Evolutionary conservation across 2,113 vertebrate genomes (phyloP).

Genomic region (Vicugna pacos): DNA sequence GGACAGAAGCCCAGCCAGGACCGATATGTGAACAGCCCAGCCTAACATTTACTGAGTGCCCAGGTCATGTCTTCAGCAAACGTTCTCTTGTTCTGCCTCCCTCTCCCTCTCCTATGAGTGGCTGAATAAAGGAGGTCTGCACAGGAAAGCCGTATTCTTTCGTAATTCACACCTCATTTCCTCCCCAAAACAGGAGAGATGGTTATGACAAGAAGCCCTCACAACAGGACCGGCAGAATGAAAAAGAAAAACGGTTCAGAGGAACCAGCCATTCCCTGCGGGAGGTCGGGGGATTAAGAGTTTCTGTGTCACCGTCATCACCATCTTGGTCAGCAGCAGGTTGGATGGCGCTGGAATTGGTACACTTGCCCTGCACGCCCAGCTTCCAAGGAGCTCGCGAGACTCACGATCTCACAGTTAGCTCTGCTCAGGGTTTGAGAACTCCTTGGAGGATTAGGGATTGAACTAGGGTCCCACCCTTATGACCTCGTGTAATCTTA

Average conservation of each 20-base stretch:
- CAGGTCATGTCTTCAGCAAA: not conserved
- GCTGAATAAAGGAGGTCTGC: not conserved
- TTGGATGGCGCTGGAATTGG: not conserved
- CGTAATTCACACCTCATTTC: not conserved
- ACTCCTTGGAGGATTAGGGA: not conserved
- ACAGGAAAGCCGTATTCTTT: not conserved
- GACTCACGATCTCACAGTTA: not conserved
- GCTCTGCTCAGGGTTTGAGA: not conserved
- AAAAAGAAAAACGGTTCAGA: too few species aligned
- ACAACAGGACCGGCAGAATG: not conserved
- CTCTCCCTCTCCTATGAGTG: not conserved
- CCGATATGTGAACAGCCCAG: not conserved
- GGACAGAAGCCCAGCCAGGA: not conserved
- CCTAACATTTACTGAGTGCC: not conserved
- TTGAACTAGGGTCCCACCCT: not conserved
- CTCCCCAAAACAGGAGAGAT: not conserved
- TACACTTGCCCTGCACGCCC: fast-evolving
- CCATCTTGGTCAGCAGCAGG: not conserved
- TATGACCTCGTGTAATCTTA: not conserved
- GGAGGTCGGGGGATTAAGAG: not conserved
- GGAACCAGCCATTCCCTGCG: not conserved
- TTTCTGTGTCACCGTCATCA: fast-evolving
- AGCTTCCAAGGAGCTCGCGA: not conserved
- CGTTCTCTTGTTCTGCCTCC: not conserved
- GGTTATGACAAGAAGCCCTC: not conserved